Evolutionary conservation across 2,113 vertebrate species (phyloP), one percentile per base, ranked within the genome.

Genomic region (Aythya baeri): DNA sequence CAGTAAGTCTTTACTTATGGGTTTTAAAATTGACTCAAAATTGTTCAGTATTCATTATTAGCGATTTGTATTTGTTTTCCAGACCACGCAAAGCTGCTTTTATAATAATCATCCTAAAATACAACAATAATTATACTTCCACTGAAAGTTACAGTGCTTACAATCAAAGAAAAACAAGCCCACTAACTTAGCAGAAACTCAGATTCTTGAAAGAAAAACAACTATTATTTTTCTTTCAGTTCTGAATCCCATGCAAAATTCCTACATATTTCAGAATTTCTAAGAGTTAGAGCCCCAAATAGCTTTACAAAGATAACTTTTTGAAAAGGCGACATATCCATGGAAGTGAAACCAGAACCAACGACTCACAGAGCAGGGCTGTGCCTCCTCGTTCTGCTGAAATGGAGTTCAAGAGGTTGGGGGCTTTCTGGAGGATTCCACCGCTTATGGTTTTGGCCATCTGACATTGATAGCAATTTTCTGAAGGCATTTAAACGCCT

Each of bases 31-130:
- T 29, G 70, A 44, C 70, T 91, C 18, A 43, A 57, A 81, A 87
- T 89, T 55, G 79, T 36, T 79, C 77, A 92, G 54, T 86, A 54
- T 17, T 76, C 41, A 65, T 87, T 72, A 54, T 72, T 72, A 92
- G 58, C 49, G 89, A 81, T 91, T 94, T 94, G 84, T 92, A 71
- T 92, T 97, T 95, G 85, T 88, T 86, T 95, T 90, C 68, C 54
- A 93, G 76, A 79, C 61, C 26, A 74, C 32, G 49, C 21, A 68
- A 86, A 75, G 62, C 34, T 62, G 43, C 65, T 84, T 83, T 91
- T 62, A 44, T 71, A 93, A 76, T 15, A 79, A 65, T 66, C 74
- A 74, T 94, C 57, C 68, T 36, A 81, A 49, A 72, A 86, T 57
- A 86, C 23, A 93, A 86, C 74, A 91, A 88, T 83, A 93, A 93